These are phyloP conservation scores for Drosophila pegasa DNA, from an alignment of 2,888 invertebrate species.

Conservation along the genomic window DNA sequence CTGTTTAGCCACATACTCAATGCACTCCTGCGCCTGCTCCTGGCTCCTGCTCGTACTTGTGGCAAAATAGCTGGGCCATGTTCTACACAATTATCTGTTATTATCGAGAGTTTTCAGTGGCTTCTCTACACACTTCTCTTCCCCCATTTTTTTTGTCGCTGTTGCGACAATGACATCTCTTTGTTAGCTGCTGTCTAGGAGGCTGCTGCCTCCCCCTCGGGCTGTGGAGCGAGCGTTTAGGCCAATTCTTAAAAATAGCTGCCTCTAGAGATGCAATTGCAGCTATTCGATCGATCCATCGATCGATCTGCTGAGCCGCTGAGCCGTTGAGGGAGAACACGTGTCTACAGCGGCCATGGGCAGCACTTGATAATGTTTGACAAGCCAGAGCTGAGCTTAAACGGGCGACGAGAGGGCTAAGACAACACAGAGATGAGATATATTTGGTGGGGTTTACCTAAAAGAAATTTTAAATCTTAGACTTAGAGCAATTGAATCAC, in stretches of 20 bases:
- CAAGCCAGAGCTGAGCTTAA: not conserved
- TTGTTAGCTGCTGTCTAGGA: slow-evolving; percentile 48
- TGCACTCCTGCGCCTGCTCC: not conserved
- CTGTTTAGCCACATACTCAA: slow-evolving; percentile 31
- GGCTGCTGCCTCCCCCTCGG: not conserved
- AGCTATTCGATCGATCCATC: slow-evolving; percentile 7
- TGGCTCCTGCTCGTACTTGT: slow-evolving; percentile 26
- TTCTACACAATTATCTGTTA: slow-evolving; percentile 84
- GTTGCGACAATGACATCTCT: slow-evolving; percentile 70
- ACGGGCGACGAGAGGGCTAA: not conserved
- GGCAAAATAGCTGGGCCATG: slow-evolving; percentile 79
- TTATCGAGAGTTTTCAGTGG: slow-evolving; percentile 71
- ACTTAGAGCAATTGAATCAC: too few relatives aligned
- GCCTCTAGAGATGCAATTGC: slow-evolving; percentile 58
- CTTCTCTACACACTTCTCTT: slow-evolving; percentile 16
- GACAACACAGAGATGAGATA: not conserved
- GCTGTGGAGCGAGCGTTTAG: slow-evolving; percentile 53
- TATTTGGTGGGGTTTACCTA: not conserved
- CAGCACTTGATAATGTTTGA: slow-evolving; percentile 25
- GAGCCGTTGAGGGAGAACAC: slow-evolving; percentile 66
- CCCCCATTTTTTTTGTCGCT: slow-evolving; percentile 21
- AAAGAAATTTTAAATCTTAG: not conserved
- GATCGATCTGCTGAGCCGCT: not conserved
- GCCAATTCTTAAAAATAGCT: slow-evolving; percentile 78
- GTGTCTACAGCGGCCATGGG: slow-evolving; percentile 50